These are phyloP conservation scores for Ichneumon xanthorius DNA, from an alignment of 2,888 invertebrate genomes.

Conservation along the genomic window DNA sequence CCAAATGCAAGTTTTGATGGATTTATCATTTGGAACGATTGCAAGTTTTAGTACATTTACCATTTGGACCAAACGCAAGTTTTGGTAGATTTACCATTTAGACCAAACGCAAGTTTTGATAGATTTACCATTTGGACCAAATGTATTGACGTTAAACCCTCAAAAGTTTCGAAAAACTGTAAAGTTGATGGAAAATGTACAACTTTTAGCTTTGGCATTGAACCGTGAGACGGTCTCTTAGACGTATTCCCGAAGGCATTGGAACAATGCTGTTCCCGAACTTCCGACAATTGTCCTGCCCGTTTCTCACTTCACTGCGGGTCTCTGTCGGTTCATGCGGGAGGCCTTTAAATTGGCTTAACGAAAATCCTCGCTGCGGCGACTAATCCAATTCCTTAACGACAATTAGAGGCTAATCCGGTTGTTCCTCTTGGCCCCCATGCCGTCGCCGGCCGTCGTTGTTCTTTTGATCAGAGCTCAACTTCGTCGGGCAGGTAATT, in stretches of 20 bases:
- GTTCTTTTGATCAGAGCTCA: conserved; percentile 48
- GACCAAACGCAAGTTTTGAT: too few relatives aligned
- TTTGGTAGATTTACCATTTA: too few relatives aligned
- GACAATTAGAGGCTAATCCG: conserved; percentile 76
- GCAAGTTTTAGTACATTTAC: background rate
- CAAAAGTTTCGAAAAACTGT: conserved; percentile 24
- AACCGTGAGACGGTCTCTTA: conserved; percentile 50
- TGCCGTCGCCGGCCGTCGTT: background rate
- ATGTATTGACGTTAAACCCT: conserved; percentile 26
- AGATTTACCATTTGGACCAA: background rate
- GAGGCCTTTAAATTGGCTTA: conserved; percentile 74
- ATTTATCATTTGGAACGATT: background rate
- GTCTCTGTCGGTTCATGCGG: conserved; percentile 11
- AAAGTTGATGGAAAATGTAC: conserved; percentile 5
- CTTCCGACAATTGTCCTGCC: conserved; percentile 66
- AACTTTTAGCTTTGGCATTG: conserved; percentile 62
- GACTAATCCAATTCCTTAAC: conserved; percentile 77
- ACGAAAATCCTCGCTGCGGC: conserved; percentile 65
- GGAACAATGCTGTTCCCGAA: conserved; percentile 18
- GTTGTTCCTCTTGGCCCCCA: conserved; percentile 29
- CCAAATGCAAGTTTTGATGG: background rate
- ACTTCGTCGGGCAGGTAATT: conserved; percentile 62
- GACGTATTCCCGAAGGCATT: conserved; percentile 53
- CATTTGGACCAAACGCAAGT: too few relatives aligned
- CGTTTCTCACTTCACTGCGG: conserved; percentile 34